These are phyloP conservation scores for Drosophila teissieri DNA, from an alignment of 1,140 invertebrate species.

Conservation along the genomic window DNA sequence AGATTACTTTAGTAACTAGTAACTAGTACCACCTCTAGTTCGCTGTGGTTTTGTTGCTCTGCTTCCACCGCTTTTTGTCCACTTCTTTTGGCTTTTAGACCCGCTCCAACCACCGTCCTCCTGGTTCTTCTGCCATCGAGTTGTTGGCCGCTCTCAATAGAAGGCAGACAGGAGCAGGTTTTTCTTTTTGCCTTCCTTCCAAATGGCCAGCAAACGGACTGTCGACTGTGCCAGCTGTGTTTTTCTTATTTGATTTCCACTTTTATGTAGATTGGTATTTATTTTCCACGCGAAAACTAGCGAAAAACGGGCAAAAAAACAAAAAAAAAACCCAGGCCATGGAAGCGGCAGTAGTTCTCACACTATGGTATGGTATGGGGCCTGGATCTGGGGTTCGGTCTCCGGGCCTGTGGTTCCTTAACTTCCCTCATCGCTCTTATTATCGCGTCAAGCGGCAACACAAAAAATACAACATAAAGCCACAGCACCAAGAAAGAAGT, in stretches of 20 bases:
- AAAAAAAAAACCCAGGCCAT: slow-evolving; percentile 16
- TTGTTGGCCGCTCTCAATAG: slow-evolving; percentile 57
- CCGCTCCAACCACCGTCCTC: background rate
- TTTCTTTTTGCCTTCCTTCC: slow-evolving; percentile 42
- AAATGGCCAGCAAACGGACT: slow-evolving; percentile 61
- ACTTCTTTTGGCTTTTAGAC: slow-evolving; percentile 18
- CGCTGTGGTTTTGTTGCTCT: slow-evolving; percentile 44
- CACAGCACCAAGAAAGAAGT: slow-evolving; percentile 47
- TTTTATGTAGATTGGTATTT: slow-evolving; percentile 83
- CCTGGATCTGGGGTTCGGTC: slow-evolving; percentile 28
- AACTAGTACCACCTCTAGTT: slow-evolving; percentile 22
- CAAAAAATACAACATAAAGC: slow-evolving; percentile 18
- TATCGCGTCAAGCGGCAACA: slow-evolving; percentile 71
- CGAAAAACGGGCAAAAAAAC: slow-evolving; percentile 48
- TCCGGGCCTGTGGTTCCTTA: slow-evolving; percentile 56
- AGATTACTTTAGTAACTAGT: no score
- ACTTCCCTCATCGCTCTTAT: slow-evolving; percentile 78
- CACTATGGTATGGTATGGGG: slow-evolving; percentile 50
- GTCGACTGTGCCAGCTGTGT: slow-evolving; percentile 47
- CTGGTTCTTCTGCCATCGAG: slow-evolving; percentile 30
- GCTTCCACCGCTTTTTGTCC: slow-evolving; percentile 41
- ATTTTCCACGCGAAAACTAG: slow-evolving; percentile 76
- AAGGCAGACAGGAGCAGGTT: slow-evolving; percentile 64
- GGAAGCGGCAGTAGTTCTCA: slow-evolving; percentile 65
- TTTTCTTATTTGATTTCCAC: slow-evolving; percentile 81